phyloP scores from a whole-genome alignment of 2,113 vertebrate genomes.

The Sebastes fasciatus region DNA sequence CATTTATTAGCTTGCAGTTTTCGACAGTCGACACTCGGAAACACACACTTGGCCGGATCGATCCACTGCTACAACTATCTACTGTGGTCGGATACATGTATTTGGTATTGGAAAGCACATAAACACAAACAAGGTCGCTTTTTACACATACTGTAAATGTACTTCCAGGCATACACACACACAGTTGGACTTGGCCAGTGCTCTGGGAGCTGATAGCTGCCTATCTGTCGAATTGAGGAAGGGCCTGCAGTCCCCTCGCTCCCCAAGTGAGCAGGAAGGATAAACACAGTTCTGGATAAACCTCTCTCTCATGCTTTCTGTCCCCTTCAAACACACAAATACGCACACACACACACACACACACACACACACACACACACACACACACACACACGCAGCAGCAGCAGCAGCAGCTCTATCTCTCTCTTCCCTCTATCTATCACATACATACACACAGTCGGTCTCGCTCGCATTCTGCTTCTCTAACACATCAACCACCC shows the following conservation, averaged over 20 bases:
- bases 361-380: slow-evolving; percentile 9
- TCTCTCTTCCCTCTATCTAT: slow-evolving; percentile 40
- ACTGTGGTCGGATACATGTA: background rate
- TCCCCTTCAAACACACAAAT: slow-evolving; percentile 29
- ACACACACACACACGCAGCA: slow-evolving; percentile 7
- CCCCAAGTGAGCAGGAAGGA: slow-evolving; percentile 61
- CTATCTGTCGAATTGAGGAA: slow-evolving; percentile 62
- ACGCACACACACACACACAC: slow-evolving; percentile 29
- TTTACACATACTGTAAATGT: slow-evolving; percentile 23
- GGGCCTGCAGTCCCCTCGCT: slow-evolving; percentile 41
- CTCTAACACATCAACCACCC: slow-evolving; percentile 27
- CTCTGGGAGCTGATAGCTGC: slow-evolving; percentile 66
- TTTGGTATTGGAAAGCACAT: slow-evolving; percentile 2
- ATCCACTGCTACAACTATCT: background rate
- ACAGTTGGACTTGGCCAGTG: slow-evolving; percentile 11
- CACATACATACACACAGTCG: slow-evolving; percentile 16
- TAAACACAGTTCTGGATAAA: slow-evolving; percentile 67
- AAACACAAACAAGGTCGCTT: slow-evolving; percentile 3
- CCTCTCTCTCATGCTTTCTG: slow-evolving; percentile 52
- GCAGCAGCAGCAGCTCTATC: background rate
- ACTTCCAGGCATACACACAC: background rate
- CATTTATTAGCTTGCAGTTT: slow-evolving; percentile 2
- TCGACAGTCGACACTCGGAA: background rate
- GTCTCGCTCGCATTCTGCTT: slow-evolving; percentile 21
- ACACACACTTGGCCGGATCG: background rate